Percentiles rank a stretch among this genome's conserved stretches.
These are phyloP conservation scores for Euzetes globulus DNA, from an alignment of 2,888 invertebrate species.

Conservation along the genomic window DNA sequence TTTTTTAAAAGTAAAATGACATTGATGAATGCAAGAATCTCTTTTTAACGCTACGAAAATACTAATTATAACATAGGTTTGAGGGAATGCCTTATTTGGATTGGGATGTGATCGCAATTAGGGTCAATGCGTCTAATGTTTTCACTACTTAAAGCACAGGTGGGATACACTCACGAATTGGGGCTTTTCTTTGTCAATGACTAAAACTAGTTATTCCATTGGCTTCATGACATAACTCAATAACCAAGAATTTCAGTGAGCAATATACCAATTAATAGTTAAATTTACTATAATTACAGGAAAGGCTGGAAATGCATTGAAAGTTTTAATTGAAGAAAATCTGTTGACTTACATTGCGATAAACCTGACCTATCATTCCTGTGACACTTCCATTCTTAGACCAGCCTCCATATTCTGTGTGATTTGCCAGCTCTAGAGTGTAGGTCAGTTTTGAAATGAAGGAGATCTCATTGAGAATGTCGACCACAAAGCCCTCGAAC, in stretches of 20 bases:
- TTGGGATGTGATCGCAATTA: neutral
- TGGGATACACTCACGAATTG: neutral
- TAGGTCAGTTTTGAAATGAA: constrained; percentile 22
- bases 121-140: neutral
- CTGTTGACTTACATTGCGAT: constrained; percentile 5
- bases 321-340: no score
- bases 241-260: no score
- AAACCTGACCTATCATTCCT: constrained; percentile 33
- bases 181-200: neutral
- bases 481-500: constrained; percentile 33
- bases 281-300: no score
- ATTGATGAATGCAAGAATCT: no score
- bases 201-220: neutral
- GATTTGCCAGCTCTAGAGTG: constrained; percentile 13
- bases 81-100: neutral
- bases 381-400: constrained; percentile 28
- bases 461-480: constrained; percentile 31
- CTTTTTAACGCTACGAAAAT: neutral
- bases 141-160: neutral
- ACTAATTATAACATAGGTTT: neutral
- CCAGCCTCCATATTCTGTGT: constrained; percentile 34
- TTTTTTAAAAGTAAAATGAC: no score
- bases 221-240: neutral
- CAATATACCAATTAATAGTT: no score
- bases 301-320: no score